These are phyloP conservation scores for Magallana gigas DNA, from an alignment of 1,140 invertebrate genomes.

Conservation along the genomic window DNA sequence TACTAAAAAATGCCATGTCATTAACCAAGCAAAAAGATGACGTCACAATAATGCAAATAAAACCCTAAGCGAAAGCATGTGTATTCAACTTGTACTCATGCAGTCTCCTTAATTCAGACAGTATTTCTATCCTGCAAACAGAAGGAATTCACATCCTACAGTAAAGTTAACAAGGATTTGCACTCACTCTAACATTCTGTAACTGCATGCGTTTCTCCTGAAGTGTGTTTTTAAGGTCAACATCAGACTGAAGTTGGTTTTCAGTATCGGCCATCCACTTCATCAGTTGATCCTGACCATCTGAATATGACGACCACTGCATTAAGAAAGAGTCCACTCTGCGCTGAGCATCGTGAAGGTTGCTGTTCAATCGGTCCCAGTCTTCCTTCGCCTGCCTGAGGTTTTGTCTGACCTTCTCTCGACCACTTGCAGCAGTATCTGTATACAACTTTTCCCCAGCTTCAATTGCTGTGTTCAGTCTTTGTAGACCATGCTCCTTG, in stretches of 20 bases:
- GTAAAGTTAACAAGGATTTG: too few relatives aligned
- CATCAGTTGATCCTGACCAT: conserved; percentile 87
- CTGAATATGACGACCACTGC: conserved; percentile 83
- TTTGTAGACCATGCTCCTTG: conserved; percentile 89
- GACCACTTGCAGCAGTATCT: conserved; percentile 92
- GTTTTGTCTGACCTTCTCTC: conserved; percentile 92
- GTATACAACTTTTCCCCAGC: conserved; percentile 92
- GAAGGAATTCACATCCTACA: too few relatives aligned
- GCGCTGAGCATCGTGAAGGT: conserved; percentile 84
- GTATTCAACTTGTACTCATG: too few relatives aligned
- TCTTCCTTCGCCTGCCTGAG: conserved; percentile 85
- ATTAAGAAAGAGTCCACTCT: conserved; percentile 76
- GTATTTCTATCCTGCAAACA: too few relatives aligned
- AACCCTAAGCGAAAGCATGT: too few relatives aligned
- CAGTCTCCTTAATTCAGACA: too few relatives aligned
- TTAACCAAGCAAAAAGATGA: too few relatives aligned
- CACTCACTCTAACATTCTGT: conserved; percentile 55
- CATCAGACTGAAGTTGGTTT: conserved; percentile 84
- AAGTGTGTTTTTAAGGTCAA: conserved; percentile 87
- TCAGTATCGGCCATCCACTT: conserved; percentile 94
- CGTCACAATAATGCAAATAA: too few relatives aligned
- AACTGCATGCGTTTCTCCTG: conserved; percentile 93
- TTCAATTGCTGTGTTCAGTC: conserved; percentile 86
- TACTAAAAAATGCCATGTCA: too few relatives aligned
- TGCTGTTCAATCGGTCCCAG: conserved; percentile 91